Conservation (phyloP, 2,113 vertebrate genomes). For the Empidonax alnorum region DNA sequence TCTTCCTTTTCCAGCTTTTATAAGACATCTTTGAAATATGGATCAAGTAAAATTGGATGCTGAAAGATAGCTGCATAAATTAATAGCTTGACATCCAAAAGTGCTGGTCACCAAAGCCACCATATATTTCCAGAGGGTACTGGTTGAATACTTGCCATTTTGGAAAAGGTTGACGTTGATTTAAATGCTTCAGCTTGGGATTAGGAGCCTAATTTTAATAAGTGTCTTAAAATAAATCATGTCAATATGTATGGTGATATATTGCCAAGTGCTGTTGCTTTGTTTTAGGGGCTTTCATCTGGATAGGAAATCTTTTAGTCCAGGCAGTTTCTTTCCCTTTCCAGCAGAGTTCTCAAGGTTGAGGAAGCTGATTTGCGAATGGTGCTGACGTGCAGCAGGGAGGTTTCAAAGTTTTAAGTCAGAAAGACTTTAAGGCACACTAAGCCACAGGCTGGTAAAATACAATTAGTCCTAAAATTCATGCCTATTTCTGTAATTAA, state of each 20-base stretch:
- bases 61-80: conserved; percentile 34
- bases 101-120: conserved; percentile 9
- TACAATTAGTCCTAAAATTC: neutral
- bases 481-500: neutral
- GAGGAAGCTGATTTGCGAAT: neutral
- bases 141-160: neutral
- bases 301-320: neutral
- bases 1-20: neutral
- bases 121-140: neutral
- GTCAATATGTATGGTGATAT: conserved; percentile 14
- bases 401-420: neutral
- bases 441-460: neutral
- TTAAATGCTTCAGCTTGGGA: conserved; percentile 1
- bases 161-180: neutral
- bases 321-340: neutral
- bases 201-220: conserved; percentile 60
- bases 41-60: conserved; percentile 12
- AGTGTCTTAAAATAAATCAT: conserved; percentile 21
- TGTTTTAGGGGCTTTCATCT: conserved; percentile 29
- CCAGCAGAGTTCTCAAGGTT: neutral
- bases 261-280: neutral
- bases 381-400: neutral
- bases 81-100: conserved; percentile 3
- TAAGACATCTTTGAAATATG: neutral
- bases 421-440: neutral